Evolutionary conservation across 2,888 invertebrate species (phyloP), one percentile per base, ranked within the genome.

Genomic region (Megaustenia siamemsis): DNA sequence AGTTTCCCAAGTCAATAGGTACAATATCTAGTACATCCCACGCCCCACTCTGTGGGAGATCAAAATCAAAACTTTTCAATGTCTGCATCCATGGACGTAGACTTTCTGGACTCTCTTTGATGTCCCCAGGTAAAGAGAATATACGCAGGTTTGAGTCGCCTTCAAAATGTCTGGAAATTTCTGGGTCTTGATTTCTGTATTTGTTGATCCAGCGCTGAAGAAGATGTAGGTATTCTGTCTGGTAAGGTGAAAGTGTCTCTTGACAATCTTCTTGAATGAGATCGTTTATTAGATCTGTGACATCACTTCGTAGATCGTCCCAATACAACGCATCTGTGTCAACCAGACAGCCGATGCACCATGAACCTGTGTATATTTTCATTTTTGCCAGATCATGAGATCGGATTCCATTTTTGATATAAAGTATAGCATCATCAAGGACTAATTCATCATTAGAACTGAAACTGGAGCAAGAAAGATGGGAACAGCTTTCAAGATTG

Each of bases 51-150:
- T 86, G 87, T 4, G 90, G 90, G 0, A 90, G n/a, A 12, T 82
- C 83, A 2, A 88, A 86, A 43, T 91, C 91, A 56, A 91, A 89
- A 4, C 73, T 78, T 45, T 88, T 83, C 88, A 88, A 90, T 0
- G 75, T 81, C 35, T 86, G 86, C 4, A 85, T 66, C 90, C 90
- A 91, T 5, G 86, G 71, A 32, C 89, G 87, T 18, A 91, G 71
- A 24, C 85, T 75, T 3, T 77, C 71, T 0, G 88, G 88, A 69
- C 43, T 79, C 18, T 78, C n/a, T 21, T 35, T 35, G 35, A 84
- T 45, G 15, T 89, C 87, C 10, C 82, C 82, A 1, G 89, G 89
- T 12, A 91, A 75, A 32, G 89, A 88, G 76, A 89, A 91, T 21
- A 60, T 78, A 12, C 66, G 56, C 63, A 84, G 73, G 82, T 91